Conservation (phyloP, 2,113 vertebrate genomes). For the Cettia cetti region DNA sequence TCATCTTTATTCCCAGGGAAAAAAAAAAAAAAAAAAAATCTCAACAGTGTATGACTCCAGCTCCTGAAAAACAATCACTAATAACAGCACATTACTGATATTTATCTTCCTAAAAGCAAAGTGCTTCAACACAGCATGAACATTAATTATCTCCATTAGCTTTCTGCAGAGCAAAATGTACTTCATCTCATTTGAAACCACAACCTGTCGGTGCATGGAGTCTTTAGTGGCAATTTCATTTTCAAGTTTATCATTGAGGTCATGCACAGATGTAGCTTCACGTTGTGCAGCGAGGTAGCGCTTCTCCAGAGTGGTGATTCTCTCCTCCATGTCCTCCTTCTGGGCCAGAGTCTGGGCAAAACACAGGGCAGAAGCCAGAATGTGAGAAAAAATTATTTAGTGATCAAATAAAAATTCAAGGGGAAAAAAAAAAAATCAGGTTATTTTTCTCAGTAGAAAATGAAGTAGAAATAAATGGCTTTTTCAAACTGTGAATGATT, state of each 20-base stretch:
- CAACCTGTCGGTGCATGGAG: constrained; percentile 89
- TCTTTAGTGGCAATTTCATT: constrained; percentile 98
- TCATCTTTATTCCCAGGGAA: background rate
- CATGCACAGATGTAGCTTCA: constrained; percentile 95
- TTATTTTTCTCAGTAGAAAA: background rate
- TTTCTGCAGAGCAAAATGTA: background rate
- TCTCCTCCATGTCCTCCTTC: constrained; percentile 98
- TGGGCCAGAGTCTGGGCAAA: constrained; percentile 87
- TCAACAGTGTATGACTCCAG: background rate
- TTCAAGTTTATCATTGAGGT: constrained; percentile 98
- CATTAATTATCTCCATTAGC: background rate
- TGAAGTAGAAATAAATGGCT: background rate
- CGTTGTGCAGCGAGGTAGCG: constrained; percentile 96
- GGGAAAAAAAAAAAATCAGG: background rate
- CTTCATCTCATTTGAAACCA: background rate
- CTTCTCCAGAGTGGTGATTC: constrained; percentile 98
- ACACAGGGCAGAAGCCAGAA: background rate
- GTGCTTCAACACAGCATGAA: background rate
- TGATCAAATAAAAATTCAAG: background rate
- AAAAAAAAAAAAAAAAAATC: too few species aligned
- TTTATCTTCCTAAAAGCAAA: background rate
- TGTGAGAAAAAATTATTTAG: background rate
- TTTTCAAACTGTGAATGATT: background rate
- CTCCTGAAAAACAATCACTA: background rate
- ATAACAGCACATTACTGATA: background rate